Base-by-base conservation (phyloP, 1,140 invertebrate species). In the Achroia grisella region DNA sequence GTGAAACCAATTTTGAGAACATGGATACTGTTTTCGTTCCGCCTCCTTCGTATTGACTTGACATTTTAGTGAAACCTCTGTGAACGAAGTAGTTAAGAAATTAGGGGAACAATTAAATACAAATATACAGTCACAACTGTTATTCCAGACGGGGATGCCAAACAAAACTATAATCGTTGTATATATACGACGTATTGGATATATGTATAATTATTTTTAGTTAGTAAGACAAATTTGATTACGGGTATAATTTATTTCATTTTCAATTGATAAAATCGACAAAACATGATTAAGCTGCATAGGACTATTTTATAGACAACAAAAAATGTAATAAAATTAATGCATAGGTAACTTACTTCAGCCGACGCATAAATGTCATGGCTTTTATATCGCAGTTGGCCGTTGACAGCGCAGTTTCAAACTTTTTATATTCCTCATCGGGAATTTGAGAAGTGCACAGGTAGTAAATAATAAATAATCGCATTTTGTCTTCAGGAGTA, bases 1-100 rank as follows among this genome's bases (percentile, higher is more conserved):
- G 97, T 4, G 93, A 96, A 66, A 99, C 94, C 10, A 99, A 88
- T 86, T 99, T 99, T 1, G 96, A 97, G 86, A 99, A 99, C 97
- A 99, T 99, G 58, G 93, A 96, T 0, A 98, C 95, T 0, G 97
- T 98, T 87, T 96, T 98, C 0, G 97, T 98, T 12, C 96, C 97
- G 33, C 95, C 96, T n/a, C 97, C 97, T 71, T 93, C 92, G 56
- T 95, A 96, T 66, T 93, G 93, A 40, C 91, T 89, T 0, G 92
- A 89, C 87, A 96, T 93, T 87, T 94, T 95, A 23, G 93, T 92
- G 69, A 94, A 96, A 23, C 93, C 91, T 68, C 92, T 93, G 71
- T 35, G 80, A 71, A 41, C 50, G 73, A 62, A 68, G 46, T 17
- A 48, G 13, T n/a, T 35, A n/a, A 28, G 10, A 27, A 15, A 40